Evolutionary conservation across 2,888 invertebrate genomes (phyloP), one percentile per base, ranked within the genome.

Genomic region (Epinotia nisella): DNA sequence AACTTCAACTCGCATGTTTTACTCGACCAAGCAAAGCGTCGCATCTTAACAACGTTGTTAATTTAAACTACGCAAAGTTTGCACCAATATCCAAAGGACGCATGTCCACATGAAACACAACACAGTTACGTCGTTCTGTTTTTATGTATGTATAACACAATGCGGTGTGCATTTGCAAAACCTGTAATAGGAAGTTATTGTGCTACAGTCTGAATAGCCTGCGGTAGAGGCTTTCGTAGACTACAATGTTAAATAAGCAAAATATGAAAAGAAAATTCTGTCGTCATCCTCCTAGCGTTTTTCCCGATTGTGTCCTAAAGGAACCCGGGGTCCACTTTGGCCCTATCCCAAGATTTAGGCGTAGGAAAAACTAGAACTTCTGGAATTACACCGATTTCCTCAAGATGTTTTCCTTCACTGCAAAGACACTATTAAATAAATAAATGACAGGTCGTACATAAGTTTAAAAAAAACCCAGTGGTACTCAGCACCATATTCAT

Each of bases 131-230:
- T 41, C 41, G 10, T 39, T 55, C 35, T 55, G 19, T 21, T 11
- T 7, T n/a, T 1, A 15, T n/a, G 10, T 13, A 35, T 17, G 24
- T 35, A 35, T 35, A 65, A 55, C 53, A 65, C 55, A 65, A 68
- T 58, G 29, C 67, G 9, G 17, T 24, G 19, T 66, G 24, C 24
- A 29, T 49, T 15, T 49, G 39, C 67, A 59, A 56, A 68, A 58
- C 45, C 49, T 59, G 29, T 59, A 58, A 49, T 68, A 49, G 67
- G 41, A 68, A 68, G 49, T 58, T 68, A 68, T 68, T 68, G 67
- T 68, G 49, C n/a, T 21, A 21, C 55, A 4, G 21, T 39, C n/a
- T 65, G 53, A 65, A 65, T 53, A 53, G 65, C 10, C 55, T 65
- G 39, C 41, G 29, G 15, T 11, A 29, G 35, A 17, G 35, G 4